Conservation (phyloP, 1,140 invertebrate genomes). For the Diorhabda elongata region DNA sequence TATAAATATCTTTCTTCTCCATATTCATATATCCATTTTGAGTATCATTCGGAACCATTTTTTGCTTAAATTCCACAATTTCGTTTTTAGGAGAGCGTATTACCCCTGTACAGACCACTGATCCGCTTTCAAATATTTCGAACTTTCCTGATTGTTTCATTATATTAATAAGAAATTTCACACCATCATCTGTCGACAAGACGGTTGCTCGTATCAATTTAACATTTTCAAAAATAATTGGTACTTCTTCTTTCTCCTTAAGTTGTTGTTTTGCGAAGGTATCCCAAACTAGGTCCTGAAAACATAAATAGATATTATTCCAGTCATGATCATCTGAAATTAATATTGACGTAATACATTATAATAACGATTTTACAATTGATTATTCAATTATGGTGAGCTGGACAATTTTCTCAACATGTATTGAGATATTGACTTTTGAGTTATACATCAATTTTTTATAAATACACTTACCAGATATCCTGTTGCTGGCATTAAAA, state of each 20-base stretch:
- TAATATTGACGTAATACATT: no score
- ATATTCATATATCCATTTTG: conserved; percentile 57
- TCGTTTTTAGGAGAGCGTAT: conserved; percentile 64
- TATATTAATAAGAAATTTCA: conserved; percentile 83
- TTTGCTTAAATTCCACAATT: conserved; percentile 53
- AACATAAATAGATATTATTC: conserved; percentile 15
- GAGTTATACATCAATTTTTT: no score
- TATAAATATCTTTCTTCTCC: conserved; percentile 78
- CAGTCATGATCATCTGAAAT: no score
- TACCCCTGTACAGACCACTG: conserved; percentile 72
- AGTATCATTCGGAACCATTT: conserved; percentile 46
- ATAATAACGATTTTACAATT: no score
- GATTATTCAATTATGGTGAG: no score
- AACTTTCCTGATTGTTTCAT: conserved; percentile 84
- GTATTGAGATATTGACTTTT: no score
- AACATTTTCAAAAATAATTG: conserved; percentile 83
- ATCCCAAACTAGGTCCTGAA: conserved; percentile 80
- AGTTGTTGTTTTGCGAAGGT: conserved; percentile 80
- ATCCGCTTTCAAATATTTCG: conserved; percentile 84
- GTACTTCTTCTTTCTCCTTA: conserved; percentile 68
- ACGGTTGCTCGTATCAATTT: conserved; percentile 88
- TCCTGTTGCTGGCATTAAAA: conserved; percentile 92
- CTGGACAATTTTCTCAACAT: no score
- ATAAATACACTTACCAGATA: conserved; percentile 63
- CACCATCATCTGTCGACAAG: conserved; percentile 70